A percentile compares a stretch with the other conserved stretches of the same genome.
Evolutionary conservation across 2,888 invertebrate genomes (phyloP).

Genomic region (Clunio marinus): DNA sequence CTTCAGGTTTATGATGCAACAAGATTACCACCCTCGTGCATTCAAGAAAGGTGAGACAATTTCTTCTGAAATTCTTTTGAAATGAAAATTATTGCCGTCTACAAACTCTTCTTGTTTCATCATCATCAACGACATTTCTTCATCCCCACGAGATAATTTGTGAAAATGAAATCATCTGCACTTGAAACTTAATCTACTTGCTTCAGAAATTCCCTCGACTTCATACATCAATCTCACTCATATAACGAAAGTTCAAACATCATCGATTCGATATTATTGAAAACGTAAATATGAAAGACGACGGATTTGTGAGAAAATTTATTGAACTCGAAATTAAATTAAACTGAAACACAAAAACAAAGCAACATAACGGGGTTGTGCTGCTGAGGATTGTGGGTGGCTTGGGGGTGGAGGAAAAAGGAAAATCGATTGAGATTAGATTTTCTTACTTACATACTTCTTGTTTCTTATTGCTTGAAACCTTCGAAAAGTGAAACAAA

Average conservation of each 20-base stretch:
- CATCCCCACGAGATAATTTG: no score
- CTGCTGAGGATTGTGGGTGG: background rate
- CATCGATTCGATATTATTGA: background rate
- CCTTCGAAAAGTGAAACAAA: background rate
- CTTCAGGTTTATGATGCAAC: constrained; percentile 65
- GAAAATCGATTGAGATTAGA: constrained; percentile 15
- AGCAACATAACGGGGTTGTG: background rate
- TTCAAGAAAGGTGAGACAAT: constrained; percentile 63
- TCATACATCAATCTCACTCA: background rate
- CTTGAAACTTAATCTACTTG: background rate
- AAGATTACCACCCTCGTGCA: constrained; percentile 78
- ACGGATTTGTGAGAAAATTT: background rate
- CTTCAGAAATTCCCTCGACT: background rate
- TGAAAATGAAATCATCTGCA: no score
- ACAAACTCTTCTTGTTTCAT: no score
- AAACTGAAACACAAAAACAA: constrained; percentile 16
- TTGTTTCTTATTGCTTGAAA: background rate
- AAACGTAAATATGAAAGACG: background rate
- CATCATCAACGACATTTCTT: no score
- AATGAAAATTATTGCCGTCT: background rate
- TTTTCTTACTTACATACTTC: background rate
- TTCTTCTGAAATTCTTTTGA: background rate
- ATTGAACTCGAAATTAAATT: constrained; percentile 29
- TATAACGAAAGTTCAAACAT: background rate
- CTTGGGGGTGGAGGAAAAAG: background rate